Percentiles rank a stretch among this genome's conserved stretches.
Evolutionary conservation across 2,888 invertebrate species (phyloP).

Genomic region (Lypha dubia): DNA sequence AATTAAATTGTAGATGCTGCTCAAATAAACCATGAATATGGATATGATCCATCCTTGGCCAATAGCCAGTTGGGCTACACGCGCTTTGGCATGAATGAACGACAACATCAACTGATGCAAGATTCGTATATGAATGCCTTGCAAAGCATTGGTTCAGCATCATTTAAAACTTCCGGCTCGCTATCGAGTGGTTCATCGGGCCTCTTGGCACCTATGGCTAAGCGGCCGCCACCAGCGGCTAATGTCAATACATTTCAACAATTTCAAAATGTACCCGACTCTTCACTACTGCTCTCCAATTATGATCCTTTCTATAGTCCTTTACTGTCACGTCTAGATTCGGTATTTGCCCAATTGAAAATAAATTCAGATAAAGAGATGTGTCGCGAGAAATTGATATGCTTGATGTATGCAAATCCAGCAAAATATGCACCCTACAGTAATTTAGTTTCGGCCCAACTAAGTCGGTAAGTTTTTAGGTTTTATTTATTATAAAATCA

Average conservation of each 20-base stretch:
- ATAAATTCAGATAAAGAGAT: conserved; percentile 87
- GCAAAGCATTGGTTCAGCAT: conserved; percentile 79
- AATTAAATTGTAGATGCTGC: conserved; percentile 83
- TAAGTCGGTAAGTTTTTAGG: conserved; percentile 90
- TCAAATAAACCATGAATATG: conserved; percentile 82
- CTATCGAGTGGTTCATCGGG: conserved; percentile 76
- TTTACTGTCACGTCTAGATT: conserved; percentile 91
- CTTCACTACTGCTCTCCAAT: conserved; percentile 91
- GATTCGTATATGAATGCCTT: conserved; percentile 86
- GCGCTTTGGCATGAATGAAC: conserved; percentile 85
- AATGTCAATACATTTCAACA: conserved; percentile 89
- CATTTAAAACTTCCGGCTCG: conserved; percentile 79
- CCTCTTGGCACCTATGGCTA: conserved; percentile 73
- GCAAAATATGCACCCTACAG: conserved; percentile 95
- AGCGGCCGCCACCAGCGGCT: conserved; percentile 81
- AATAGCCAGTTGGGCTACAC: conserved; percentile 79
- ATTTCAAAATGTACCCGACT: conserved; percentile 93
- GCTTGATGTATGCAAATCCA: conserved; percentile 94
- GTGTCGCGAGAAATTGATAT: conserved; percentile 92
- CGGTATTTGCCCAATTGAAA: conserved; percentile 90
- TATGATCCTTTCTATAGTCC: conserved; percentile 97
- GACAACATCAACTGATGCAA: conserved; percentile 85
- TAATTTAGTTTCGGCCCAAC: conserved; percentile 93
- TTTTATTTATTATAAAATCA: not conserved
- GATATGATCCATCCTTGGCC: conserved; percentile 74